These are phyloP conservation scores for Saccostrea glomerata DNA, from an alignment of 1,140 invertebrate species.

Conservation along the genomic window DNA sequence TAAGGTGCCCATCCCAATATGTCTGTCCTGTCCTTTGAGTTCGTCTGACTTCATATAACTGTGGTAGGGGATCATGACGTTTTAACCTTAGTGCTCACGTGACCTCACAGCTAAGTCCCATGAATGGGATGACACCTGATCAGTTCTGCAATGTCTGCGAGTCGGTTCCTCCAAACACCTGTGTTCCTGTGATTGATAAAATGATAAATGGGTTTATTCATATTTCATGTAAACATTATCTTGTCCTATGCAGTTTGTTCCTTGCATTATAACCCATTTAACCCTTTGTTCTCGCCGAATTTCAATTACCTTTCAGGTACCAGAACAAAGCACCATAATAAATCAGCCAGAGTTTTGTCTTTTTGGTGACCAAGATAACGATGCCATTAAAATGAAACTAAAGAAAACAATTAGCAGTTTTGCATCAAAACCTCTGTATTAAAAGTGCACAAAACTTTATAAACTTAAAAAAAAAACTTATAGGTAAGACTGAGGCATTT, in stretches of 20 bases:
- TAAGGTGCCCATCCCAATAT: not conserved
- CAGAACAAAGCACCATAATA: not conserved
- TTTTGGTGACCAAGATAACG: not conserved
- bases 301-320: not conserved
- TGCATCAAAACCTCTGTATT: not conserved
- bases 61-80: slow-evolving; percentile 29
- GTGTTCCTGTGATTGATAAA: slow-evolving; percentile 9
- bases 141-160: slow-evolving; percentile 21
- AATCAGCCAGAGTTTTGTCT: not conserved
- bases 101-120: not conserved
- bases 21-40: not conserved
- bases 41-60: not conserved
- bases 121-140: slow-evolving; percentile 26
- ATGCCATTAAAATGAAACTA: slow-evolving; percentile 28
- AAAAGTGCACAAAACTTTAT: too few species aligned
- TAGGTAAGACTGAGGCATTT: too few species aligned
- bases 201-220: slow-evolving; percentile 23
- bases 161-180: slow-evolving; percentile 26
- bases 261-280: slow-evolving; percentile 19
- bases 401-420: slow-evolving; percentile 2
- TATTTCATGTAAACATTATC: slow-evolving; percentile 23
- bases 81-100: not conserved
- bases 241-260: not conserved
- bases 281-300: slow-evolving; percentile 5
- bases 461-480: too few species aligned